Base-by-base conservation (phyloP, 2,888 invertebrate genomes). In the Zygaena filipendulae region DNA sequence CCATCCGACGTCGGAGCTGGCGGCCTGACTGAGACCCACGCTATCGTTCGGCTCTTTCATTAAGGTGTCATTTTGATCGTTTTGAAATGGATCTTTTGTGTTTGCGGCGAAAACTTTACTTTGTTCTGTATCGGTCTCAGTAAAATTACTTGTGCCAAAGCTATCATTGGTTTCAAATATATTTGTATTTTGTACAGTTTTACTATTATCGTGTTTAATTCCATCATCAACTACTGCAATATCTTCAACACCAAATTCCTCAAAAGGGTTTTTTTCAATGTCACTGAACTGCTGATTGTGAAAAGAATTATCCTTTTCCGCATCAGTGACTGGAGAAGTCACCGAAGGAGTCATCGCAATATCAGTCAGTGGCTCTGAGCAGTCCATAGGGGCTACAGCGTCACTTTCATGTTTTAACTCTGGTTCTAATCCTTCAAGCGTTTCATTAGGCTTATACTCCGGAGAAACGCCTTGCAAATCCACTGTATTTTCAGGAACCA, bases 191-290 rank as follows among this genome's bases (percentile, higher is more conserved):
- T n/a, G n/a, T n/a, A n/a, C n/a, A n/a, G n/a, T n/a, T n/a, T n/a
- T n/a, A n/a, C n/a, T n/a, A n/a, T n/a, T n/a, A n/a, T n/a, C n/a
- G n/a, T n/a, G n/a, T n/a, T n/a, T n/a, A n/a, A n/a, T n/a, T n/a
- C n/a, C n/a, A n/a, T n/a, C n/a, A n/a, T n/a, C n/a, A n/a, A n/a
- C n/a, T n/a, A n/a, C n/a, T n/a, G n/a, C n/a, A n/a, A n/a, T 26
- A 14, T 55, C 50, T 6, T 33, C 33, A 3, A 40, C 31, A 10
- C 44, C 49, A 9, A 39, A 35, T 11, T 42, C 49, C 38, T 72
- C 72, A 31, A 79, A 77, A 1, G 77, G 77, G 49, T 77, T 77
- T 20, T 49, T 60, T 13, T 74, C 72, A 9, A 30, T 35, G 3
- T 60, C 60, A 2, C 29, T 43, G 1, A 35, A 33, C 12, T 47